These are phyloP conservation scores for Calliopsis andreniformis DNA, from an alignment of 1,140 invertebrate species.

Conservation along the genomic window DNA sequence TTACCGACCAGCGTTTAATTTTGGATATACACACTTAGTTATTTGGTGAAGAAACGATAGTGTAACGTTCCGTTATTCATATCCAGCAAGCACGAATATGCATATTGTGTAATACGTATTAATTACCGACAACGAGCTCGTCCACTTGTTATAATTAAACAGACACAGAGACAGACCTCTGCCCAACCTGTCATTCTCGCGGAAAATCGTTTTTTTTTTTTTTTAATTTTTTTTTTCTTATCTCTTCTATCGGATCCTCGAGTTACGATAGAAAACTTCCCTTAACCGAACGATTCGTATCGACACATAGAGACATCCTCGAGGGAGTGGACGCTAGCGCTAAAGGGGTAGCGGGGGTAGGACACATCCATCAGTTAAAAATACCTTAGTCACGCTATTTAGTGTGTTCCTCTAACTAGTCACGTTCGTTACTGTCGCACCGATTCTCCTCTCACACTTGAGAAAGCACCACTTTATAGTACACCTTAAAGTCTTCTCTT, in stretches of 20 bases:
- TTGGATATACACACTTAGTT: slow-evolving; percentile 69
- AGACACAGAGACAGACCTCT: slow-evolving; percentile 34
- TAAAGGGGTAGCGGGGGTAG: slow-evolving; percentile 44
- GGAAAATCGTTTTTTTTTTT: neutral
- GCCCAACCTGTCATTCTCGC: neutral
- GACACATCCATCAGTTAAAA: slow-evolving; percentile 72
- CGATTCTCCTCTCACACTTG: slow-evolving; percentile 50
- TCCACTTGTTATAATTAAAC: neutral
- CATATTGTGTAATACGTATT: slow-evolving; percentile 65
- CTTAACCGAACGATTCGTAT: slow-evolving; percentile 15
- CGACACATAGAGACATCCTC: slow-evolving; percentile 38
- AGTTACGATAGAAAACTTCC: slow-evolving; percentile 1
- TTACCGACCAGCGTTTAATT: slow-evolving; percentile 64
- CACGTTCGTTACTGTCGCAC: slow-evolving; percentile 44
- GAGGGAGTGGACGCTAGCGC: slow-evolving; percentile 48
- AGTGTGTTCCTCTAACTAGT: slow-evolving; percentile 46
- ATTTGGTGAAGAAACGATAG: slow-evolving; percentile 67
- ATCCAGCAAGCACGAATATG: slow-evolving; percentile 76
- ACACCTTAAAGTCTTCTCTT: slow-evolving; percentile 47
- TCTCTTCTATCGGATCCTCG: slow-evolving; percentile 6
- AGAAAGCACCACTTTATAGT: slow-evolving; percentile 76
- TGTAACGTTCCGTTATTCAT: slow-evolving; percentile 66
- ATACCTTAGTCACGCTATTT: slow-evolving; percentile 67
- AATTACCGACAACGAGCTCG: slow-evolving; percentile 54
- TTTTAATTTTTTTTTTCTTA: too few relatives aligned